These are phyloP conservation scores for Tragopan temminckii DNA, from an alignment of 2,797 vertebrate species.

Conservation along the genomic window DNA sequence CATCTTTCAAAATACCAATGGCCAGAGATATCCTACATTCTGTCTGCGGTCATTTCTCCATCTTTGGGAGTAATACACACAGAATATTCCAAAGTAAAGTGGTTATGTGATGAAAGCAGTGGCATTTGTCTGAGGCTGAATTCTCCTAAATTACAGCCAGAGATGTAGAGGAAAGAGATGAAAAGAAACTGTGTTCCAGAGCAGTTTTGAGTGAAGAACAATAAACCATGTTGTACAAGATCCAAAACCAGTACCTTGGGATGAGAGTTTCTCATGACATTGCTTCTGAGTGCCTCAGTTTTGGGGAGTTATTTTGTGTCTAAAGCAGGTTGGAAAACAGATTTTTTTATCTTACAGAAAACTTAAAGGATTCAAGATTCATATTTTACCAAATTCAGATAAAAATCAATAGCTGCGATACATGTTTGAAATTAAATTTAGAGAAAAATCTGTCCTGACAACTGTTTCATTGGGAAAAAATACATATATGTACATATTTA, in stretches of 20 bases:
- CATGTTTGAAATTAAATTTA: neutral
- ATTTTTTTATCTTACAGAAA: neutral
- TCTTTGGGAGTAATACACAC: neutral
- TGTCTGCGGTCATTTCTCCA: neutral
- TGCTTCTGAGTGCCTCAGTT: neutral
- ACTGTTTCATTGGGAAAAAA: neutral
- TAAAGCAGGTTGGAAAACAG: neutral
- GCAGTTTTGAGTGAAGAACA: neutral
- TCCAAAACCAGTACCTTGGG: neutral
- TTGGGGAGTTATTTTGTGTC: accelerated
- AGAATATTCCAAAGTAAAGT: neutral
- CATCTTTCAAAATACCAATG: neutral
- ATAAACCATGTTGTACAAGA: accelerated
- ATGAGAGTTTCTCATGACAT: neutral
- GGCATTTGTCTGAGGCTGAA: neutral
- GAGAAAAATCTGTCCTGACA: neutral
- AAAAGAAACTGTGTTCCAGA: neutral
- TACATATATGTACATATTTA: neutral
- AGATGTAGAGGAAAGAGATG: neutral
- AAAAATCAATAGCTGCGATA: neutral
- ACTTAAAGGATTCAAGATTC: accelerated
- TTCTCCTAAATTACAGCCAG: too few species aligned
- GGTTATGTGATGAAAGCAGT: neutral
- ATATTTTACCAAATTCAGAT: neutral
- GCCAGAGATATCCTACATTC: neutral